A percentile compares a stretch with the other conserved stretches of the same genome.
These are phyloP conservation scores for Trichechus manatus DNA, from an alignment of 2,113 vertebrate genomes.

Conservation along the genomic window DNA sequence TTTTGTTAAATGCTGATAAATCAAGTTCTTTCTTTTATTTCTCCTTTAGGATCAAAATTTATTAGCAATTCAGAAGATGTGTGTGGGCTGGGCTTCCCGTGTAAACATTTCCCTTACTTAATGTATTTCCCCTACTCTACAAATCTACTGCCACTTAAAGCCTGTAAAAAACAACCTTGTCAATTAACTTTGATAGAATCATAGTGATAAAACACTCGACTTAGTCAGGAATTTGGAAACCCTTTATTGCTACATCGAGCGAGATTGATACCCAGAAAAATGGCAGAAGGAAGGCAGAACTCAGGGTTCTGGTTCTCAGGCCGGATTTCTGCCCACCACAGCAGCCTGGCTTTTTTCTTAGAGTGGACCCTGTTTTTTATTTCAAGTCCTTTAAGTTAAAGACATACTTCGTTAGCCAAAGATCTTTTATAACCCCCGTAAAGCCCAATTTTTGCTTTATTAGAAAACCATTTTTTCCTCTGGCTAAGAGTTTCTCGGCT, in stretches of 20 bases:
- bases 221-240: slow-evolving; percentile 5
- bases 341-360: neutral
- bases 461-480: neutral
- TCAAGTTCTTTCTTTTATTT: slow-evolving; percentile 43
- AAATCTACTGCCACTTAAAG: slow-evolving; percentile 52
- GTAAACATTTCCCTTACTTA: slow-evolving; percentile 42
- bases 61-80: slow-evolving; percentile 55
- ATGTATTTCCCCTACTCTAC: slow-evolving; percentile 44
- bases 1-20: slow-evolving; percentile 65
- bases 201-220: slow-evolving; percentile 31
- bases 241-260: neutral
- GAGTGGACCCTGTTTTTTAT: neutral
- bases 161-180: slow-evolving; percentile 37
- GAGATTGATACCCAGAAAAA: slow-evolving; percentile 10
- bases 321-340: too few relatives aligned
- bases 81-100: slow-evolving; percentile 48
- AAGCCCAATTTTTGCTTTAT: slow-evolving; percentile 6
- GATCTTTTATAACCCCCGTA: neutral
- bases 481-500: neutral
- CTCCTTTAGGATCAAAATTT: slow-evolving; percentile 57
- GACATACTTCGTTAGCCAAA: neutral
- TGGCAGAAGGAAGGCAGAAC: neutral
- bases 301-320: neutral
- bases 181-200: slow-evolving; percentile 57
- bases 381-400: slow-evolving; percentile 29